A percentile compares a stretch with the other conserved stretches of the same genome.
Evolutionary conservation across 2,113 vertebrate species (phyloP).

Genomic region (Meriones unguiculatus): DNA sequence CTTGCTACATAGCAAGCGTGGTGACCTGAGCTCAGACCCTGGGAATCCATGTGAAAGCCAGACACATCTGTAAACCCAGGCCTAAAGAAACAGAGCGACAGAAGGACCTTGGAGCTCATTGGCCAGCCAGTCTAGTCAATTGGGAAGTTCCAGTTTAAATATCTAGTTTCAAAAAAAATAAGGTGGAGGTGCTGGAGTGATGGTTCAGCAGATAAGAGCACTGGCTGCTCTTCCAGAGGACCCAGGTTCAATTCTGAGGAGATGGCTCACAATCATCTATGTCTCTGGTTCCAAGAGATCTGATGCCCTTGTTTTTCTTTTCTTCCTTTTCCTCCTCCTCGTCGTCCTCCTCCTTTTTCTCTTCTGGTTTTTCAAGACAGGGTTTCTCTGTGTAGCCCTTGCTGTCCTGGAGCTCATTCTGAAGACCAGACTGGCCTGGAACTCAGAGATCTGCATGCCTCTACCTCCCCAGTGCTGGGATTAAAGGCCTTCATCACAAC

Average conservation of each 20-base stretch:
- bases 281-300: background rate
- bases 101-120: background rate
- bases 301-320: background rate
- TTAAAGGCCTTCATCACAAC: background rate
- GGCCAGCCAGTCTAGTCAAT: background rate
- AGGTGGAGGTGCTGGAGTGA: background rate
- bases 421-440: background rate
- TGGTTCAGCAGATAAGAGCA: background rate
- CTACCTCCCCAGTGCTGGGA: background rate
- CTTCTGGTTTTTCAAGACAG: too few species aligned
- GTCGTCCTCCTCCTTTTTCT: background rate
- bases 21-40: background rate
- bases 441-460: background rate
- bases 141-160: background rate
- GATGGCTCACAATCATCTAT: background rate
- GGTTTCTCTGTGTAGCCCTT: background rate
- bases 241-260: background rate
- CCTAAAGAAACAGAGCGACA: background rate
- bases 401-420: background rate
- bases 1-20: background rate
- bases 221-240: background rate
- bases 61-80: background rate
- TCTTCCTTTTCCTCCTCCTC: background rate
- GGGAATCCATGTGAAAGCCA: background rate
- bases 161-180: background rate